A percentile compares a stretch with the other conserved stretches of the same genome.
Evolutionary conservation across 2,113 vertebrate species (phyloP).

Genomic region (Misgurnus anguillicaudatus): DNA sequence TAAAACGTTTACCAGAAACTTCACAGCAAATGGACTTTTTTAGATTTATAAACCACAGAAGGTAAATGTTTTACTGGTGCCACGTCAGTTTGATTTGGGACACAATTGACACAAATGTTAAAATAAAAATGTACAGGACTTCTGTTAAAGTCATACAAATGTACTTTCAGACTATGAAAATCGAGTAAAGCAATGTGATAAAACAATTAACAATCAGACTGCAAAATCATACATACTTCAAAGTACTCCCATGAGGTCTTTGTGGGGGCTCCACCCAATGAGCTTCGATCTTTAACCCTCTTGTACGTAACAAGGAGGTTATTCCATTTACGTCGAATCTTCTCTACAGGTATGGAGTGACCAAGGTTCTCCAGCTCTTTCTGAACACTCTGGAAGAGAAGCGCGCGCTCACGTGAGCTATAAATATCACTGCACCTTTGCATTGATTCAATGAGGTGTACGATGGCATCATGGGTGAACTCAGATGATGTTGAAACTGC

Average conservation of each 20-base stretch:
- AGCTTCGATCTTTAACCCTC: slow-evolving; percentile 75
- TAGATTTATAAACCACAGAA: no score
- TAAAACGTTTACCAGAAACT: no score
- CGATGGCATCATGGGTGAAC: slow-evolving; percentile 72
- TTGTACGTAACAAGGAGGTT: slow-evolving; percentile 80
- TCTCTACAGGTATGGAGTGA: slow-evolving; percentile 71
- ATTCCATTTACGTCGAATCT: slow-evolving; percentile 79
- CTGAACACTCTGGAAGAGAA: slow-evolving; percentile 78
- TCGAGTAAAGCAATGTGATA: neutral
- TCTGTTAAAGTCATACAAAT: no score
- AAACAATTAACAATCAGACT: neutral
- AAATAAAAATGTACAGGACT: no score
- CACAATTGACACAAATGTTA: no score
- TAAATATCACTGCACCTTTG: slow-evolving; percentile 74
- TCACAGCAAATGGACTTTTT: no score
- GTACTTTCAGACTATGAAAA: no score
- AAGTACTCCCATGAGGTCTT: slow-evolving; percentile 79
- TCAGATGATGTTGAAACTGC: slow-evolving; percentile 62
- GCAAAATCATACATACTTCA: slow-evolving; percentile 66
- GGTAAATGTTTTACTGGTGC: no score
- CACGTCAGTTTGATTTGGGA: no score
- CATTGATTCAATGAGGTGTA: slow-evolving; percentile 75
- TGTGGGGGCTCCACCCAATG: slow-evolving; percentile 65
- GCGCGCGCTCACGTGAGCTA: slow-evolving; percentile 72
- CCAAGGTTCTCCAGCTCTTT: slow-evolving; percentile 75